phyloP scores from a whole-genome alignment of 2,113 vertebrate species.

The Colaptes auratus region DNA sequence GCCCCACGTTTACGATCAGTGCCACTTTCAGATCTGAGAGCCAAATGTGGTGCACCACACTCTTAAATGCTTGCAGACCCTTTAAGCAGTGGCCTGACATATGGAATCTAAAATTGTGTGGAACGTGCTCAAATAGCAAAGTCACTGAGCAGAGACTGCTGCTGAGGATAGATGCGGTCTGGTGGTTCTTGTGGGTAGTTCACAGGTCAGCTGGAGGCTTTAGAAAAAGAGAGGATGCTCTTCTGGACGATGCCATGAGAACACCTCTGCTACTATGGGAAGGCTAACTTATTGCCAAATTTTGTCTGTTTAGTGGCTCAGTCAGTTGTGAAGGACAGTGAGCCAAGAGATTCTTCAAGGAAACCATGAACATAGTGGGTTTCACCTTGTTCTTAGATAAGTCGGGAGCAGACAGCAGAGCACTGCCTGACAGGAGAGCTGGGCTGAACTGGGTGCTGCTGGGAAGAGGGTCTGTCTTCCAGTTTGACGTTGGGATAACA shows the following conservation, averaged over 20 bases:
- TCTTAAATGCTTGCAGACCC: neutral
- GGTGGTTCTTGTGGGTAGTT: accelerated
- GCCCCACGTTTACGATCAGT: neutral
- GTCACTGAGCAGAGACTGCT: accelerated
- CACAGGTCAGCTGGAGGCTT: neutral
- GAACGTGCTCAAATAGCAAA: neutral
- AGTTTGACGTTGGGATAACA: neutral
- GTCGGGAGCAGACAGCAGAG: neutral
- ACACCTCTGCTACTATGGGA: neutral
- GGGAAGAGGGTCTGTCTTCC: neutral
- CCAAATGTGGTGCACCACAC: neutral
- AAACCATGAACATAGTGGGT: accelerated
- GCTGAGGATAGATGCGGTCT: neutral
- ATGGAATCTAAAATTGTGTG: neutral
- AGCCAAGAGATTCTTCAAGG: neutral
- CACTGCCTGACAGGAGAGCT: neutral
- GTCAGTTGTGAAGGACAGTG: accelerated
- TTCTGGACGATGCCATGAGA: neutral
- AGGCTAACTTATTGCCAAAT: neutral
- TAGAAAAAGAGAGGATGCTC: too few species aligned
- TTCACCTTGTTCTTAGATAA: neutral
- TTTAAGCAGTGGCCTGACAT: neutral
- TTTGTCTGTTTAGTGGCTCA: neutral
- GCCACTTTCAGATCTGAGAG: conserved; percentile 11
- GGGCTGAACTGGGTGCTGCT: neutral